These are phyloP conservation scores for Crotalus helleri DNA, from an alignment of 2,113 vertebrate species.

Conservation along the genomic window DNA sequence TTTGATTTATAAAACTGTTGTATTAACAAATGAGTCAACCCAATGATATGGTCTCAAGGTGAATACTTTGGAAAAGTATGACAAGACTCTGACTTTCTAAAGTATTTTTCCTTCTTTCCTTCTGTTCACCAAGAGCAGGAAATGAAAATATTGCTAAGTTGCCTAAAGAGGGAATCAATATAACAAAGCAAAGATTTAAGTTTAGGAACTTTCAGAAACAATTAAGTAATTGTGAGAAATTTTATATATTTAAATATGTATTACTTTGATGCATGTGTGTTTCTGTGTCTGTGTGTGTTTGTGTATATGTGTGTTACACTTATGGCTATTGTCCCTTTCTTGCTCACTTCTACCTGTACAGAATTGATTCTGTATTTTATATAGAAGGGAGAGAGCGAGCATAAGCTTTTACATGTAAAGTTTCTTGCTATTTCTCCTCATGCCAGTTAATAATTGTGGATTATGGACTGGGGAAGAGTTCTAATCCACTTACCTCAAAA, in stretches of 20 bases:
- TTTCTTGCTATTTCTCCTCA: neutral
- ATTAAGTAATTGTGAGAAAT: neutral
- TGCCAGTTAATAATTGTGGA: neutral
- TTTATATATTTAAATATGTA: neutral
- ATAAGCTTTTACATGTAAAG: neutral
- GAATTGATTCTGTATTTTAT: neutral
- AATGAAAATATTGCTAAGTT: neutral
- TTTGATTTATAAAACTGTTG: neutral
- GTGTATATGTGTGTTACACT: neutral
- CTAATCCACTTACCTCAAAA: neutral
- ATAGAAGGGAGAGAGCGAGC: neutral
- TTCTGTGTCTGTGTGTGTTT: neutral
- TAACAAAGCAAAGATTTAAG: neutral
- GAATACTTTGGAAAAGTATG: neutral
- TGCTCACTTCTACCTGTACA: neutral
- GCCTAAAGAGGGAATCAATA: neutral
- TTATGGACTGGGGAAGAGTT: neutral
- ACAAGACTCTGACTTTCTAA: neutral
- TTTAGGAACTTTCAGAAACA: neutral
- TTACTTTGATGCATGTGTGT: neutral
- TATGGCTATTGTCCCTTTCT: neutral
- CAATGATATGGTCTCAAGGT: neutral
- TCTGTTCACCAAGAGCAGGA: neutral
- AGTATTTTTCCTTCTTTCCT: neutral
- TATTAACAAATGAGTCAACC: neutral